A percentile compares a stretch with the other conserved stretches of the same genome.
Evolutionary conservation across 1,140 invertebrate genomes (phyloP).

Genomic region (Diprion similis): DNA sequence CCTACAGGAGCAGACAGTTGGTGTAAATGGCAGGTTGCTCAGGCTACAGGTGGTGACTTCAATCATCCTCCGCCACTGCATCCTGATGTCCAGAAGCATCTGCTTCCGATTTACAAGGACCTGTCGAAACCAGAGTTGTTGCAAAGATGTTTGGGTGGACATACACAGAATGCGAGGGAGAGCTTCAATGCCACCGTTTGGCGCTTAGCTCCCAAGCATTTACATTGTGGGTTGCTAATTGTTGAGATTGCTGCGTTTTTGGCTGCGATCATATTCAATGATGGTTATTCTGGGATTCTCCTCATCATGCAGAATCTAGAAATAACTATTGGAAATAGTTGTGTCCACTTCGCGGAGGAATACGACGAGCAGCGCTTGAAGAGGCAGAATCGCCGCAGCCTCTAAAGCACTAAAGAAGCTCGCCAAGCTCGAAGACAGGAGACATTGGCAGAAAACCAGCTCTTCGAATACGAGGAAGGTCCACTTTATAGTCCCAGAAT

Average conservation of each 20-base stretch:
- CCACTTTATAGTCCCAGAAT: background rate
- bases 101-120: conserved; percentile 28
- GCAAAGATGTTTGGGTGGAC: conserved; percentile 24
- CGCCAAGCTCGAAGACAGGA: no score
- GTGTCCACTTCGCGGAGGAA: no score
- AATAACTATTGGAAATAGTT: background rate
- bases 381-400: no score
- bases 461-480: background rate
- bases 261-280: conserved; percentile 20
- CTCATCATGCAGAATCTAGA: conserved; percentile 8
- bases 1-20: conserved; percentile 24
- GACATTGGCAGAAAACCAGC: background rate
- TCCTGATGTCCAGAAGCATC: conserved; percentile 24
- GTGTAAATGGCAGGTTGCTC: conserved; percentile 19
- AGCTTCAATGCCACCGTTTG: conserved; percentile 28
- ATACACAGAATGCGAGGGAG: conserved; percentile 40
- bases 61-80: conserved; percentile 22
- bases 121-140: conserved; percentile 22
- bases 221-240: conserved; percentile 18
- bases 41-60: conserved; percentile 15
- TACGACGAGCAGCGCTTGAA: no score
- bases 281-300: conserved; percentile 12
- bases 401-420: no score
- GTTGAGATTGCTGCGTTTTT: conserved; percentile 26
- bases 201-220: conserved; percentile 24